These are phyloP conservation scores for Elysia crispata DNA, from an alignment of 2,888 invertebrate species.

Conservation along the genomic window DNA sequence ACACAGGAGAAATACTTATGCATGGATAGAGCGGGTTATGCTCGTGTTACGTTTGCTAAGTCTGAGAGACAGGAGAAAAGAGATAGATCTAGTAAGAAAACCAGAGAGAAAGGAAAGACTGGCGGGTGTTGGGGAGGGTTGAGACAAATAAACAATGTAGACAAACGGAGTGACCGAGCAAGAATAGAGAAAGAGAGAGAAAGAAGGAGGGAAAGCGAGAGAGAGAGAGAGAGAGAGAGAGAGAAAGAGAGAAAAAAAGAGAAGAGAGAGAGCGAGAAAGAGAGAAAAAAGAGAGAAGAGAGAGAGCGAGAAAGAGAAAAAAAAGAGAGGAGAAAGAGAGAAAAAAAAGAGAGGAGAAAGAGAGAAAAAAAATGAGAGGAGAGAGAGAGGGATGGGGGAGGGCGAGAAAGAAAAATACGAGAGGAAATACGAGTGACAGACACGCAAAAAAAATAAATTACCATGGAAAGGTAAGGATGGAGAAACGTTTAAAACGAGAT, in stretches of 20 bases:
- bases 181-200: constrained; percentile 25
- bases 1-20: no score
- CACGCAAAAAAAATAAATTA: no score
- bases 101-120: no score
- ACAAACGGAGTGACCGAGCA: not conserved
- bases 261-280: constrained; percentile 11
- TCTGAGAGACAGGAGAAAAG: no score
- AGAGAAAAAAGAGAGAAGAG: not conserved
- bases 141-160: not conserved
- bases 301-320: constrained; percentile 6
- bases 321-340: not conserved
- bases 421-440: no score
- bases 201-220: constrained; percentile 22
- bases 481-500: no score
- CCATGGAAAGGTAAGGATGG: no score
- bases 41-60: no score
- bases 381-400: not conserved
- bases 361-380: not conserved
- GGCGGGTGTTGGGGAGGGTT: no score
- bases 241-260: not conserved
- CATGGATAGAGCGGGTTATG: no score
- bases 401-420: no score
- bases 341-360: not conserved
- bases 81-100: no score
- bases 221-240: not conserved